Evolutionary conservation across 2,797 vertebrate species (phyloP), one percentile per base, ranked within the genome.

Genomic region (Graptemys geographica): DNA sequence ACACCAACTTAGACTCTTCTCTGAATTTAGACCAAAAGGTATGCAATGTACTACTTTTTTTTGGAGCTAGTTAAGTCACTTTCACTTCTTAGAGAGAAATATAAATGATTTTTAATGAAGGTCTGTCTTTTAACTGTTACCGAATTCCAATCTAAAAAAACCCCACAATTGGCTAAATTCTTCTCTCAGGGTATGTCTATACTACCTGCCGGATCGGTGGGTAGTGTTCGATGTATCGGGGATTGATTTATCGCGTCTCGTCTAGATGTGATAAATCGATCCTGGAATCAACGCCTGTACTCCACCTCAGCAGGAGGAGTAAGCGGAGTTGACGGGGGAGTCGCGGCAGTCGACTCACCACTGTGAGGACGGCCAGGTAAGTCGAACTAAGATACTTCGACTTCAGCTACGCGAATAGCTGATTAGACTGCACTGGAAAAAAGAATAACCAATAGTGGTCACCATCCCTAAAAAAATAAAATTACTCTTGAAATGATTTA

Each of bases 51-150:
- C 23, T 56, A 56, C 56, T 9, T 55, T n/a, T n/a, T 65, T 65
- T 65, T 59, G 15, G 59, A 65, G 59, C 13, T 65, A 33, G 59
- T 27, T 5, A 62, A 62, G 13, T 62, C 28, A 62, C 3, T 33
- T 62, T 62, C 28, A 62, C 57, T 62, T 62, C 28, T 62, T 62
- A 62, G 6, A 16, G 15, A n/a, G 31, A 65, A 33, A 18, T 65
- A 18, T 16, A 8, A 65, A 88, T 80, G 83, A 49, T 91, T 93
- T 90, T 80, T 92, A 87, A 95, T 95, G 57, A 86, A 95, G 80
- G 59, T 69, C 74, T 92, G 85, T 94, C 89, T 90, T 96, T 92
- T 81, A 92, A 83, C 44, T 91, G 85, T 88, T 94, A 92, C 9
- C 3, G 94, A 95, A 95, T 89, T 96, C 90, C 69, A 94, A n/a